Base-by-base conservation (phyloP, 2,888 invertebrate species). In the Metellina segmentata region DNA sequence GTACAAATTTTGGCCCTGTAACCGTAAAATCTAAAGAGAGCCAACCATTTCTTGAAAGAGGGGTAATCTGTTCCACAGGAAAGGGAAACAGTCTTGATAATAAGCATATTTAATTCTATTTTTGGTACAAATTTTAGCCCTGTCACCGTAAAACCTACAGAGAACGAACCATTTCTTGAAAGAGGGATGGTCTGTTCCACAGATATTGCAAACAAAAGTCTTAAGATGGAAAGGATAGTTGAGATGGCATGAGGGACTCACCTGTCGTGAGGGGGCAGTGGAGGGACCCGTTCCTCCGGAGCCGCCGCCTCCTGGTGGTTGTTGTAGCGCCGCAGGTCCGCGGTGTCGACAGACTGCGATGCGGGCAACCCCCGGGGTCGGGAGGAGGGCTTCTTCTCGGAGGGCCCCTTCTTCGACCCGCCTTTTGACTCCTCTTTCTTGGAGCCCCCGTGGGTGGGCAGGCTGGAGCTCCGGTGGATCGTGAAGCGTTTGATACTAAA, bases 401-500 rank as follows among this genome's bases (percentile, higher is more conserved):
- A 81, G 71, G 72, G n/a, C 7, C 34, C 53, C 13, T 70, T 74
- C 20, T 79, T 81, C 13, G 69, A 52, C 20, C 49, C 51, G 75
- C 69, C 49, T 48, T 74, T 75, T 81, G 81, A 20, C 4, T 78
- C 53, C 90, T 83, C 87, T 20, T 92, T 90, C 90, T 90, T 92
- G 13, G 88, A 86, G 70, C 92, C 81, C 8, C 89, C 88, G 34
- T 82, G 81, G 34, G 92, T 86, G 19, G 90, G 91, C 34, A 90
- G 91, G 85, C 93, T 93, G 48, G 91, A 91, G 81, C 93, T 93
- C 70, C 93, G 93, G 89, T 93, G 93, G 74, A 93, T 92, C 8
- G 93, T 92, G 81, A 93, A 93, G 83, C 93, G 90, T 78, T 93
- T 93, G 61, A 93, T 93, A 69, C 93, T 93, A 81, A 93, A 93